Conservation (phyloP, 2,113 vertebrate genomes). For the Tupaia tana region DNA sequence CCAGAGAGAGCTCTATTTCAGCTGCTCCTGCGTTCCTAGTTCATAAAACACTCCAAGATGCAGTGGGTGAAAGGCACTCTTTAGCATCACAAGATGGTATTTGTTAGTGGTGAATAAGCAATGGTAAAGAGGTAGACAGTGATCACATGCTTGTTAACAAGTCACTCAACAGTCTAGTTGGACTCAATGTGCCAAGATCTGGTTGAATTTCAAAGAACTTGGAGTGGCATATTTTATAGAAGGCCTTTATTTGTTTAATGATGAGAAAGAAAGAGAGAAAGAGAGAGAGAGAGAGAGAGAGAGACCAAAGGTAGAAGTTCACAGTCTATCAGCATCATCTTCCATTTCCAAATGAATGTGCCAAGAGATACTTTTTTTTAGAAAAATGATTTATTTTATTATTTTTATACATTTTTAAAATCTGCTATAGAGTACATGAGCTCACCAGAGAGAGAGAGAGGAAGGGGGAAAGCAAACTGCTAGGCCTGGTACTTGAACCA, state of each 20-base stretch:
- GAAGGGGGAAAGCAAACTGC: too few relatives aligned
- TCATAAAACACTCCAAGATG: slow-evolving; percentile 67
- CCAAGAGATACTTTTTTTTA: not conserved
- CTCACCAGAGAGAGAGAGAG: too few relatives aligned
- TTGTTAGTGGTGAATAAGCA: slow-evolving; percentile 66
- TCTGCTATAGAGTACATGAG: too few relatives aligned
- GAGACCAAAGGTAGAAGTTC: not conserved
- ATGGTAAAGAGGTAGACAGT: slow-evolving; percentile 57
- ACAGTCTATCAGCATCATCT: slow-evolving; percentile 26
- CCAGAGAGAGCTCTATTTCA: slow-evolving; percentile 79
- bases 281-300: not conserved
- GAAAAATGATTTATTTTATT: too few relatives aligned
- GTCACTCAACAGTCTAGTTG: slow-evolving; percentile 39
- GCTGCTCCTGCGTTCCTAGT: slow-evolving; percentile 57
- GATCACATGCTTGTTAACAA: slow-evolving; percentile 62
- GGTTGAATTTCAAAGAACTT: slow-evolving; percentile 30
- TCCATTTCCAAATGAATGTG: slow-evolving; percentile 40
- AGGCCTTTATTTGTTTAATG: not conserved
- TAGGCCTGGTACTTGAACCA: too few relatives aligned
- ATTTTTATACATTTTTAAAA: too few relatives aligned
- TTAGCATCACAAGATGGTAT: slow-evolving; percentile 58
- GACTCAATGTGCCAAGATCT: slow-evolving; percentile 17
- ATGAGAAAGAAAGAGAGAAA: not conserved
- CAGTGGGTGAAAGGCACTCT: slow-evolving; percentile 55
- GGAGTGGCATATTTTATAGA: slow-evolving; percentile 30